Conservation (phyloP, 2,888 invertebrate genomes). For the Chaetoderma sp. region DNA sequence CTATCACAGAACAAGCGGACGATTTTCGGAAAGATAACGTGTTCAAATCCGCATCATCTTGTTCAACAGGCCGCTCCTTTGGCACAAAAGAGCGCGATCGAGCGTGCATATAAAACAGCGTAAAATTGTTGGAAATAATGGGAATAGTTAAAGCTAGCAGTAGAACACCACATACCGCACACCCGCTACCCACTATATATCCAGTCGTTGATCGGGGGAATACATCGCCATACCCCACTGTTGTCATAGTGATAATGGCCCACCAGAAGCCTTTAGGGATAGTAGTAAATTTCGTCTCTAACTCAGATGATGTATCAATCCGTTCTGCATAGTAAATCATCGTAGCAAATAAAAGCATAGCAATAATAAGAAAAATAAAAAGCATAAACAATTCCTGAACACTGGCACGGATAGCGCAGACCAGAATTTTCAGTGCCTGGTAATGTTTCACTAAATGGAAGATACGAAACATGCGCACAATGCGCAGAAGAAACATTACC, state of each 20-base stretch:
- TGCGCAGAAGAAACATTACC: conserved; percentile 70
- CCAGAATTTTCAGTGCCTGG: conserved; percentile 70
- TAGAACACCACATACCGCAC: conserved; percentile 64
- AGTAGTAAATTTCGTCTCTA: conserved; percentile 59
- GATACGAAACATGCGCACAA: conserved; percentile 70
- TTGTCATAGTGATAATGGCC: conserved; percentile 69
- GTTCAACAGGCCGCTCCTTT: conserved; percentile 15
- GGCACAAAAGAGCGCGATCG: conserved; percentile 45
- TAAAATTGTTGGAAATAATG: conserved; percentile 67
- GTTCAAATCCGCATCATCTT: background rate
- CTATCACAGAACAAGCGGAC: conserved; percentile 43
- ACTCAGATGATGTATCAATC: conserved; percentile 51
- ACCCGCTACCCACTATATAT: conserved; percentile 61
- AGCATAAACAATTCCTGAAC: conserved; percentile 68
- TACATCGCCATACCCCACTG: conserved; percentile 67
- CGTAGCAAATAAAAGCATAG: conserved; percentile 68
- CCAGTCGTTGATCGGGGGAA: conserved; percentile 60
- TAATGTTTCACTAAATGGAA: conserved; percentile 72
- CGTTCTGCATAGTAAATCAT: conserved; percentile 68
- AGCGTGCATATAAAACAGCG: conserved; percentile 66
- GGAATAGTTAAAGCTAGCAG: conserved; percentile 66
- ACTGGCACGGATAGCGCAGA: conserved; percentile 70
- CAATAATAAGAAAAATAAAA: conserved; percentile 66
- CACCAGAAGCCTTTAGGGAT: conserved; percentile 71
- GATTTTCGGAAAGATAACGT: conserved; percentile 28